Percentiles rank a stretch among this genome's conserved stretches.
These are phyloP conservation scores for Spodoptera littoralis DNA, from an alignment of 2,888 invertebrate genomes.

Conservation along the genomic window DNA sequence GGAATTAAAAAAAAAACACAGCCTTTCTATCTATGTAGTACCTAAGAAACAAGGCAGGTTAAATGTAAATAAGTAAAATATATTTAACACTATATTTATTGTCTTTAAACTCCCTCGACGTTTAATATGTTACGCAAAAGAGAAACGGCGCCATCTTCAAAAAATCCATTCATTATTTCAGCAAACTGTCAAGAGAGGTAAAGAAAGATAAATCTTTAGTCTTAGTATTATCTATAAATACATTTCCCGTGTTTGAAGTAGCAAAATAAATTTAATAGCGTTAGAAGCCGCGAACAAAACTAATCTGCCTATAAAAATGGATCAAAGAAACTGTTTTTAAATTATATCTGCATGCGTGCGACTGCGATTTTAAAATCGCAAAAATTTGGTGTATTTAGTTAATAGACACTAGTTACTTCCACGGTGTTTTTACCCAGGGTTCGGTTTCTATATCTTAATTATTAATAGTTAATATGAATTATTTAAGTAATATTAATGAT, in stretches of 20 bases:
- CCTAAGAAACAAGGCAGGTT: too few species aligned
- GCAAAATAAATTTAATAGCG: slow-evolving; percentile 26
- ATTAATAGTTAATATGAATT: too few species aligned
- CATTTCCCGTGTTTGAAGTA: slow-evolving; percentile 23
- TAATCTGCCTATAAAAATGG: slow-evolving; percentile 19
- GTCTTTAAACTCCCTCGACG: background rate
- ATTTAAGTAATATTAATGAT: too few species aligned
- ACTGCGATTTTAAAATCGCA: slow-evolving; percentile 2
- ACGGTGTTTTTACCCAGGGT: too few species aligned
- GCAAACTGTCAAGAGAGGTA: slow-evolving; percentile 1
- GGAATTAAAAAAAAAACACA: too few species aligned
- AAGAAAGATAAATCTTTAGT: slow-evolving; percentile 15
- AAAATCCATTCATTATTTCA: slow-evolving; percentile 23
- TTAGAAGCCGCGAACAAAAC: slow-evolving; percentile 7
- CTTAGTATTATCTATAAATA: slow-evolving; percentile 4
- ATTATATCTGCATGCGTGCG: slow-evolving; percentile 1
- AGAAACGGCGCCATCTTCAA: background rate
- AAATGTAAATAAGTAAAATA: too few species aligned
- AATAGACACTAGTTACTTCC: too few species aligned
- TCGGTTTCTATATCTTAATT: too few species aligned
- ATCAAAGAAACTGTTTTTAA: slow-evolving; percentile 33
- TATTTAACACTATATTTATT: background rate
- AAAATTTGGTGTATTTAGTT: too few species aligned
- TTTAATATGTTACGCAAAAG: too few species aligned
- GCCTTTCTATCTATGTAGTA: too few species aligned